Base-by-base conservation (phyloP, 2,888 invertebrate genomes). In the Furcula furcula region DNA sequence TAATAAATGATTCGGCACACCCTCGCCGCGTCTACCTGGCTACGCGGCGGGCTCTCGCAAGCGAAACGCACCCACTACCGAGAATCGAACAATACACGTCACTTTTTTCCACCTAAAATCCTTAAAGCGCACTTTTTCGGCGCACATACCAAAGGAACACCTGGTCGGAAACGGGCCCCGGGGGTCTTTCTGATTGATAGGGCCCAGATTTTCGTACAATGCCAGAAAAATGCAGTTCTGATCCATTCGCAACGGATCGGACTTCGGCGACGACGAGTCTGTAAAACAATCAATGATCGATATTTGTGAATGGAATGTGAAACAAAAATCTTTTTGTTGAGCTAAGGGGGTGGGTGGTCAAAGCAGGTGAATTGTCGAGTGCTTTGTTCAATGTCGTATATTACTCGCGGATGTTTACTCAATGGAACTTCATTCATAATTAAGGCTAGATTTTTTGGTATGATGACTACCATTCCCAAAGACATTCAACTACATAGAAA, bases 111-210 rank as follows among this genome's bases (percentile, higher is more conserved):
- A 37, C 41, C 56, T 46, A 61, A 58, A 72, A 67, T 72, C 69
- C 65, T 70, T 76, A 76, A 79, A 82, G 77, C 82, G 77, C 76
- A 80, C 74, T 83, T 80, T 83, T 81, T 84, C 82, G 83, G 77
- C 65, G 70, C 83, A 78, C 85, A 87, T 86, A 85, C 85, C 88
- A 78, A 76, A 81, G 75, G 76, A 72, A 81, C 87, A 88, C 88
- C 87, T 88, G 88, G 87, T 85, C 87, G 87, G 87, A 88, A 87
- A 83, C 76, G 76, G 69, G 65, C 86, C 87, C 82, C 80, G 76
- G 87, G 88, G 88, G 85, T 80, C 81, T 75, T 49, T 46, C 69
- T 86, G 87, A 85, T 85, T 85, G 86, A 86, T 85, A 78, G 76
- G 82, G 70, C 76, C 75, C 76, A 74, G 75, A 65, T 62, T 68